Base-by-base conservation (phyloP, 1,140 invertebrate species). In the Penaeus japonicus region DNA sequence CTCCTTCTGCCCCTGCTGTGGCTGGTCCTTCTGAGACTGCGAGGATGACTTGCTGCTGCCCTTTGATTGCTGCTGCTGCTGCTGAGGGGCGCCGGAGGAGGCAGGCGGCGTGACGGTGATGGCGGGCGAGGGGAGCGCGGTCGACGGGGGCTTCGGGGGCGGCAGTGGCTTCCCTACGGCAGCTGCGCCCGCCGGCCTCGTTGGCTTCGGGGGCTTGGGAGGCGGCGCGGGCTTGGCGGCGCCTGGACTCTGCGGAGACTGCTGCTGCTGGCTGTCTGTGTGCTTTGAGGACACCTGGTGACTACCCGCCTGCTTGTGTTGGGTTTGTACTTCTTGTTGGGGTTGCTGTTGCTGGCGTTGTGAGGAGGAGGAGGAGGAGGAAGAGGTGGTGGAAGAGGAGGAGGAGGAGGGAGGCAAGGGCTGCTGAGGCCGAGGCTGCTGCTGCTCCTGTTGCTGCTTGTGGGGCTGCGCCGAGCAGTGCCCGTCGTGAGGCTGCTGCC, bases 161-260 rank as follows among this genome's bases (percentile, higher is more conserved):
- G 83, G 20, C n/a, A 73, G n/a, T 4, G 47, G 59, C 32, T 75
- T 73, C 15, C 22, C 32, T 39, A 20, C 62, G 2, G 78, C 59
- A 39, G 86, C 57, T 27, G 75, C 65, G 4, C 39, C 80, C 20
- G 80, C 27, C 39, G 39, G 39, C 30, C 62, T 77, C 17, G 47
- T 54, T 27, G 86, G 86, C 70, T 83, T 88, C 17, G 86, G 86
- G 12, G 86, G 86, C 70, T 88, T 88, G 18, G 86, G 86, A 20
- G 86, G 86, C 1, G 86, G 86, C 10, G 86, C 39, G 32, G 86
- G 86, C 70, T 83, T 88, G 62, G 86, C 30, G 22, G 70, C 62
- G 24, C 39, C 27, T 47, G 82, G 80, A 12, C 39, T 54, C 53
- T 81, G 79, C 27, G 53, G 10, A 17, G 39, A 30, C 4, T 18